Percentiles rank a stretch among this genome's conserved stretches.
phyloP scores from a whole-genome alignment of 2,797 vertebrate genomes.

The Danio choprae region DNA sequence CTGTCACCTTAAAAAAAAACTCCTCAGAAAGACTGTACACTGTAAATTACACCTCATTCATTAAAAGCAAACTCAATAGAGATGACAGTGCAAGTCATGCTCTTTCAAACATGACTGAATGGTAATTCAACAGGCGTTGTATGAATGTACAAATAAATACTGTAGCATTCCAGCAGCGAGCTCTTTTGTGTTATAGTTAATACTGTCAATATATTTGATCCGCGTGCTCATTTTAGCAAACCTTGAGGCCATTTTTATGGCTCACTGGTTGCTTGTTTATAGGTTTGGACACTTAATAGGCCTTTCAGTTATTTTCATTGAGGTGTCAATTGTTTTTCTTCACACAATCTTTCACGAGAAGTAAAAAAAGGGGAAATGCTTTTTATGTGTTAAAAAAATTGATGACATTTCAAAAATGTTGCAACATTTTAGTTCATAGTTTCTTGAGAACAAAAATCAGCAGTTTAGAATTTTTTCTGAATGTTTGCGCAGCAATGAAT shows the following conservation, averaged over 20 bases:
- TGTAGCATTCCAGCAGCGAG: not conserved
- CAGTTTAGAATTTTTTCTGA: no score
- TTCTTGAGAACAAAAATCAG: no score
- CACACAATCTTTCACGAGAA: no score
- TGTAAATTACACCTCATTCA: conserved; percentile 15
- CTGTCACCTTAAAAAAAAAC: conserved; percentile 8
- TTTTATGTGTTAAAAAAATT: no score
- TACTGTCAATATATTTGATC: not conserved
- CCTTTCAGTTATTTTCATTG: no score
- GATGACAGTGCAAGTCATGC: not conserved
- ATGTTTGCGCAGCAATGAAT: no score
- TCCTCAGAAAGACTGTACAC: not conserved
- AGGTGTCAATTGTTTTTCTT: no score
- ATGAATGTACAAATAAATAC: conserved; percentile 8
- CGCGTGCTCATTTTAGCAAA: not conserved
- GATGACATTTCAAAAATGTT: no score
- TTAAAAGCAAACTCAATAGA: not conserved
- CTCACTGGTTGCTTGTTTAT: not conserved
- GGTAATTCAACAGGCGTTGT: not conserved
- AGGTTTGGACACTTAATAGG: no score
- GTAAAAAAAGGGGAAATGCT: no score
- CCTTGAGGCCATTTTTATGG: not conserved
- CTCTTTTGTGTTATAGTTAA: conserved; percentile 1
- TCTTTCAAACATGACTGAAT: not conserved
- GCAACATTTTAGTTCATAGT: no score